A percentile compares a stretch with the other conserved stretches of the same genome.
phyloP scores from a whole-genome alignment of 2,113 vertebrate species.

The Phaetusa simplex region DNA sequence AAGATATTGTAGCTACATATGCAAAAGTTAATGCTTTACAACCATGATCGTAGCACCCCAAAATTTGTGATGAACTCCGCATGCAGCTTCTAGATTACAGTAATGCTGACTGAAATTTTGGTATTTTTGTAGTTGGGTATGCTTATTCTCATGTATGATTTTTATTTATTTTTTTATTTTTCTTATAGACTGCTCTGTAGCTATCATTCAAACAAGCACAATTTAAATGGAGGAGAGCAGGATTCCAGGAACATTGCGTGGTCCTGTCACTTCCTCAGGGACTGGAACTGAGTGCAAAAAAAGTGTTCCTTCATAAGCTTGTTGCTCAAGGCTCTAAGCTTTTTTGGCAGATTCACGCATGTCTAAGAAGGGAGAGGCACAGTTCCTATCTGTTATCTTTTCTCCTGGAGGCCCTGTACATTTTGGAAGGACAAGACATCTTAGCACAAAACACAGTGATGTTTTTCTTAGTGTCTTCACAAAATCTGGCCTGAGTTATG shows the following conservation, averaged over 20 bases:
- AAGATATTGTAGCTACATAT: background rate
- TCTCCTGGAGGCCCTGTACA: background rate
- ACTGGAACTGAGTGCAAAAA: background rate
- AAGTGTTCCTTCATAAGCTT: background rate
- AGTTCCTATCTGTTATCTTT: background rate
- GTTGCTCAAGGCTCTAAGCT: background rate
- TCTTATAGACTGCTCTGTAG: background rate
- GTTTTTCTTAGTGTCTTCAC: background rate
- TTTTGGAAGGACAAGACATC: background rate
- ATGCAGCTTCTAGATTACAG: background rate
- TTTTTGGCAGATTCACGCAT: background rate
- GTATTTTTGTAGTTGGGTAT: background rate
- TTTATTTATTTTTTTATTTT: background rate
- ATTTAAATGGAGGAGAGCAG: background rate
- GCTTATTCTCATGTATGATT: background rate
- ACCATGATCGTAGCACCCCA: background rate
- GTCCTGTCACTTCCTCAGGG: background rate
- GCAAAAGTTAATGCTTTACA: constrained; percentile 28
- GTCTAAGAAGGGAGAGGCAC: background rate
- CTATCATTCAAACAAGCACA: background rate
- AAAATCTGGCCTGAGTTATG: background rate
- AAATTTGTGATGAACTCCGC: background rate
- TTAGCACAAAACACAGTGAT: background rate
- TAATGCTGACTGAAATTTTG: background rate
- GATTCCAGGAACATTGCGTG: background rate